Conservation (phyloP, 2,797 vertebrate genomes). For the Meriones psammophilus region DNA sequence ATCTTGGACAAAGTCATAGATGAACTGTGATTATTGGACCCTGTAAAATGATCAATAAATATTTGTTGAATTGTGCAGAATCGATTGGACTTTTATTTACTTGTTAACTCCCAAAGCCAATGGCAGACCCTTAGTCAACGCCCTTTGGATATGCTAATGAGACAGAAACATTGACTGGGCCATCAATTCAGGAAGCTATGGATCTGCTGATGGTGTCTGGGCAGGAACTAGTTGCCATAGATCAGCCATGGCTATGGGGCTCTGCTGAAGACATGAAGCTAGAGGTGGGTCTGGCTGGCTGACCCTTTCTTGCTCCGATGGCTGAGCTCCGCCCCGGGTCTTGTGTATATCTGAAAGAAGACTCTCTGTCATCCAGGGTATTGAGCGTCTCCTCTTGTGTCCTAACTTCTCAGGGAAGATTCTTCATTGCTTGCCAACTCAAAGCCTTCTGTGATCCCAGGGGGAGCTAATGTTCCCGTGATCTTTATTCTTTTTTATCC, state of each 20-base stretch:
- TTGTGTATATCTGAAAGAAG: neutral
- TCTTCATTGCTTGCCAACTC: conserved; percentile 19
- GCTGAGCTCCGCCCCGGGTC: neutral
- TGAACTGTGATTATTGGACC: neutral
- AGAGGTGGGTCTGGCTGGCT: neutral
- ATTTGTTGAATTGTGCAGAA: conserved; percentile 47
- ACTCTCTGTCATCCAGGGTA: neutral
- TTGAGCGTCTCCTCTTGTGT: neutral
- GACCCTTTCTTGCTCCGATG: neutral
- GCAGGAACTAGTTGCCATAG: neutral
- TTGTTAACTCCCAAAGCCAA: conserved; percentile 51
- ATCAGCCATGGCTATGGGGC: neutral
- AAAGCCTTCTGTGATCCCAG: neutral
- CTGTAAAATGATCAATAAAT: conserved; percentile 29
- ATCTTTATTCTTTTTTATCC: conserved; percentile 54
- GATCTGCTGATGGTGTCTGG: neutral
- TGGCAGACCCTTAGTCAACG: neutral
- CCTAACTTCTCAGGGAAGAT: neutral
- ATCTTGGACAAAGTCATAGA: neutral
- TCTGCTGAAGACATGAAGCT: neutral
- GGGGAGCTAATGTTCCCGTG: neutral
- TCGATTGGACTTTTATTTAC: conserved; percentile 38
- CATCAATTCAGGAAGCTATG: neutral
- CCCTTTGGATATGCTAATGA: neutral
- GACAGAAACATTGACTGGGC: neutral